These are phyloP conservation scores for Mechanitis messenoides DNA, from an alignment of 2,888 invertebrate species.

Conservation along the genomic window DNA sequence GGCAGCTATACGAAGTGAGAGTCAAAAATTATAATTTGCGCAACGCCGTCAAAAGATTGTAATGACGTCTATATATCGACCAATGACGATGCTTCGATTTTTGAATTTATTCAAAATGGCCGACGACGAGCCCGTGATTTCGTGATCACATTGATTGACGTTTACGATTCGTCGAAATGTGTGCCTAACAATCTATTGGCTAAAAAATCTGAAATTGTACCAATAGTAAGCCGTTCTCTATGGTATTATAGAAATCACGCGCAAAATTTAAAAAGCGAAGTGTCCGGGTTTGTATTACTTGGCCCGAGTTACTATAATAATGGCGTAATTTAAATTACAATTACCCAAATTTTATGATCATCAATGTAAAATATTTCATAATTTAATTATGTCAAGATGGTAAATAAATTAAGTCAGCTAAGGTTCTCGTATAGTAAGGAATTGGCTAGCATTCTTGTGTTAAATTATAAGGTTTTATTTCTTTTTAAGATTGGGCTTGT, in stretches of 20 bases:
- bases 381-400: too few relatives aligned
- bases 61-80: slow-evolving; percentile 61
- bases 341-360: background rate
- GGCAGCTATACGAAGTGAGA: slow-evolving; percentile 77
- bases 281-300: background rate
- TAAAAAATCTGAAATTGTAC: slow-evolving; percentile 30
- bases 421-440: background rate
- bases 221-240: slow-evolving; percentile 39
- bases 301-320: too few relatives aligned
- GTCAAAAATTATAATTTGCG: slow-evolving; percentile 70
- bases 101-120: slow-evolving; percentile 63
- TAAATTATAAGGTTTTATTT: too few relatives aligned
- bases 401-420: too few relatives aligned
- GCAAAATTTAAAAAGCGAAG: slow-evolving; percentile 42
- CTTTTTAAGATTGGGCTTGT: too few relatives aligned
- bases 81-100: slow-evolving; percentile 55
- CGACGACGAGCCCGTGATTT: slow-evolving; percentile 41
- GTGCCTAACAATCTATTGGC: slow-evolving; percentile 40
- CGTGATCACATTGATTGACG: slow-evolving; percentile 40
- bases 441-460: too few relatives aligned
- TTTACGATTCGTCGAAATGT: slow-evolving; percentile 54
- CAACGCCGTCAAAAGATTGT: slow-evolving; percentile 67
- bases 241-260: slow-evolving; percentile 43
- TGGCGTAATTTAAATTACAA: background rate
- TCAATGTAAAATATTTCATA: too few relatives aligned